These are phyloP conservation scores for Elgaria multicarinata DNA, from an alignment of 2,113 vertebrate genomes.

Conservation along the genomic window DNA sequence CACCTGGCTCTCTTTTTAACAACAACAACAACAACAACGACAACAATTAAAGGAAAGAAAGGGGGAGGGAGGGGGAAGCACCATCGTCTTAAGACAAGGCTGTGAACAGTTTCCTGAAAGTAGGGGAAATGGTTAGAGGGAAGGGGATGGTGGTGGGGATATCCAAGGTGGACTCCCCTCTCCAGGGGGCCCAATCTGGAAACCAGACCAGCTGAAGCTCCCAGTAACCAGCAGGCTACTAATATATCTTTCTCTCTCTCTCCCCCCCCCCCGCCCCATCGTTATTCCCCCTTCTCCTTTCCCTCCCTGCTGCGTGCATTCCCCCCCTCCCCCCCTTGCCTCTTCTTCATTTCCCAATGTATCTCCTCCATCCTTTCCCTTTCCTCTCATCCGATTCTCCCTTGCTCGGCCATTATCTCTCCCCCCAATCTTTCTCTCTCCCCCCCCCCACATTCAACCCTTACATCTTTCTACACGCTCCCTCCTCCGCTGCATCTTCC, in stretches of 20 bases:
- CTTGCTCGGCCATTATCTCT: no score
- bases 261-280: background rate
- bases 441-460: background rate
- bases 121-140: background rate
- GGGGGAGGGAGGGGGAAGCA: background rate
- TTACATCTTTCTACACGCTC: background rate
- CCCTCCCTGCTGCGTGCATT: no score
- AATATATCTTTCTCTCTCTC: conserved; percentile 51
- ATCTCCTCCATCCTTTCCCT: background rate
- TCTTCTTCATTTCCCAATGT: background rate
- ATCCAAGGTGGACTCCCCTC: background rate
- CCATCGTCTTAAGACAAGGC: background rate
- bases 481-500: background rate
- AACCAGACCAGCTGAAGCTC: background rate
- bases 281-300: background rate
- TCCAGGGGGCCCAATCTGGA: conserved; percentile 30
- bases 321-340: background rate
- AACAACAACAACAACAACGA: background rate
- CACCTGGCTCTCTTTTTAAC: background rate
- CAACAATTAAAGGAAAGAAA: background rate
- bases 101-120: background rate
- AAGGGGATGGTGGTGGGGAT: background rate
- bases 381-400: no score
- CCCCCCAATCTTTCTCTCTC: no score
- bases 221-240: background rate